Evolutionary conservation across 2,797 vertebrate species (phyloP), one percentile per base, ranked within the genome.

Genomic region (Enteromius unitaeniatus): DNA sequence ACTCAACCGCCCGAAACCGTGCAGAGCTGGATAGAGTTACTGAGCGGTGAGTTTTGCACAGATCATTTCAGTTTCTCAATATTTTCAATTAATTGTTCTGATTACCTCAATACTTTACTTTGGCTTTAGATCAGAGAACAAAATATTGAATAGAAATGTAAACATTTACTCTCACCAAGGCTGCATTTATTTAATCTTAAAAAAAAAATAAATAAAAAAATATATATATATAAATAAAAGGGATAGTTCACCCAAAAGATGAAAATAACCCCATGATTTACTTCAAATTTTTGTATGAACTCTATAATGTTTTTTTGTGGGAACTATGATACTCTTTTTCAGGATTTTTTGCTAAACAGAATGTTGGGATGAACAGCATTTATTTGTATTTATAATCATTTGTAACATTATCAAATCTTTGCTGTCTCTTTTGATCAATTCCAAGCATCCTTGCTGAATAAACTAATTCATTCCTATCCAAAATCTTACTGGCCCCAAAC

Each of bases 11-110:
- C 97, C 3, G 98, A 99, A 94, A 98, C 97, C 0, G 97, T 99
- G 86, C 98, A 99, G 91, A 98, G 97, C 92, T 99, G 97, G 98
- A 97, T 99, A 76, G 98, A 99, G 78, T 94, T 99, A 69, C 97
- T 99, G 88, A 99, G 97, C 85, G 97, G 98, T 99, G 94, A 95
- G 97, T 10, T n/a, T 19, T 51, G 42, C 72, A 68, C 80, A 79
- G 11, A 73, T 67, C 28, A 53, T 70, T 79, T 28, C 10, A 28
- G 17, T 58, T 34, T 28, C 13, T 4, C 19, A 60, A 6, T 40
- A 13, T 45, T 55, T 26, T 26, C 19, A 34, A 14, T 77, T 49
- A 42, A 76, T 42, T 67, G 3, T 34, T 65, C 34, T 47, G 2
- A 55, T 31, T 34, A 76, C 62, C 4, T n/a, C 37, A 47, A 13